These are phyloP conservation scores for Eilema sororculum DNA, from an alignment of 2,888 invertebrate species.

Conservation along the genomic window DNA sequence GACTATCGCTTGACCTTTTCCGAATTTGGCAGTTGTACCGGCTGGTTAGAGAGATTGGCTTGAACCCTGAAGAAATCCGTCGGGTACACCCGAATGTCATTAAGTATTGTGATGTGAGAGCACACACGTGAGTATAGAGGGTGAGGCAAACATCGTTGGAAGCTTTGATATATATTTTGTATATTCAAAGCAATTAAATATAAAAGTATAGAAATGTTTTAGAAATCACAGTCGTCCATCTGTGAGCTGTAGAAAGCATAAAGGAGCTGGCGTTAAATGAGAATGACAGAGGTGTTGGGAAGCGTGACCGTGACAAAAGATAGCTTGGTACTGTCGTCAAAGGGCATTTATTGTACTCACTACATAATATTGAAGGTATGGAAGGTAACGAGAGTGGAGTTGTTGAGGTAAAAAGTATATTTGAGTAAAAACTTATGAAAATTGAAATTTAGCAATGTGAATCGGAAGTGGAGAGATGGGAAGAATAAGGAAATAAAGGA, in stretches of 20 bases:
- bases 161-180: background rate
- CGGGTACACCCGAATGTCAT: too few relatives aligned
- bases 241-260: constrained; percentile 65
- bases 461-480: too few relatives aligned
- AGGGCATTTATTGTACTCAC: constrained; percentile 15
- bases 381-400: background rate
- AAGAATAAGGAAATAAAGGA: too few relatives aligned
- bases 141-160: background rate
- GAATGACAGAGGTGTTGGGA: constrained; percentile 44
- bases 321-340: constrained; percentile 25
- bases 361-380: background rate
- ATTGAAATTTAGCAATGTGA: too few relatives aligned
- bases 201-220: constrained; percentile 24
- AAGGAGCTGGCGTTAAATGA: constrained; percentile 64
- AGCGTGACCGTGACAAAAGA: constrained; percentile 49
- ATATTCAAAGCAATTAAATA: constrained; percentile 10
- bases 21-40: too few relatives aligned
- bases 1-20: too few relatives aligned
- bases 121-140: background rate
- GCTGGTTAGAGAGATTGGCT: too few relatives aligned
- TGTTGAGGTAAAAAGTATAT: background rate
- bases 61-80: too few relatives aligned
- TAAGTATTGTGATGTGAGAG: too few relatives aligned
- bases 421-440: too few relatives aligned
- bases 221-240: constrained; percentile 45